Evolutionary conservation across 2,113 vertebrate genomes (phyloP).

Genomic region (Mus pahari): DNA sequence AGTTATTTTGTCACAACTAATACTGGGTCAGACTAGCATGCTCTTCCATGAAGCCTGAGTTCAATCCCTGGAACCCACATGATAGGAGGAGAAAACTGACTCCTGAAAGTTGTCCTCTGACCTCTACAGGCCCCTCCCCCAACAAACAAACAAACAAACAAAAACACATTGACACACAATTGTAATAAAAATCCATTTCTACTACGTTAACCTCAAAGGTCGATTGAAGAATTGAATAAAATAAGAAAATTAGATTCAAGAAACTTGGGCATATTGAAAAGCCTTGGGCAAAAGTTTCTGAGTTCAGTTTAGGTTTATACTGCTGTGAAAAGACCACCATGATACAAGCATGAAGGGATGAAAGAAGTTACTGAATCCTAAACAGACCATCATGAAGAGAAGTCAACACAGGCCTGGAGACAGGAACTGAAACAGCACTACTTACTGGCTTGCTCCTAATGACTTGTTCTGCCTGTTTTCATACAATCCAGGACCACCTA

Average conservation of each 20-base stretch:
- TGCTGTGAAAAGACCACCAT: neutral
- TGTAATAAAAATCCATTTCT: neutral
- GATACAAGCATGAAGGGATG: neutral
- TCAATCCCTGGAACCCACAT: neutral
- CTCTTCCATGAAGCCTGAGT: neutral
- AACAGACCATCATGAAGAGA: neutral
- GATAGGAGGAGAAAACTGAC: neutral
- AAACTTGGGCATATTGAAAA: neutral
- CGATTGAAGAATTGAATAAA: neutral
- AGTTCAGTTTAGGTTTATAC: neutral
- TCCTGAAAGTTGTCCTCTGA: neutral
- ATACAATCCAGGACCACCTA: neutral
- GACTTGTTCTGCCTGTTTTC: neutral
- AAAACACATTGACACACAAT: neutral
- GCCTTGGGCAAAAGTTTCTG: conserved; percentile 17
- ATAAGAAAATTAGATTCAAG: conserved; percentile 43
- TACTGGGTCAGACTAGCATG: neutral
- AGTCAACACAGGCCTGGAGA: neutral
- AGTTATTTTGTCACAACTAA: neutral
- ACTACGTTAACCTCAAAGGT: conserved; percentile 38
- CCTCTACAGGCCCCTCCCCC: neutral
- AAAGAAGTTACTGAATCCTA: neutral
- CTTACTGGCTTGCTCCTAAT: neutral
- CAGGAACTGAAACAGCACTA: neutral
- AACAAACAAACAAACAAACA: neutral